Base-by-base conservation (phyloP, 2,797 vertebrate species). In the Cyprinella venusta region DNA sequence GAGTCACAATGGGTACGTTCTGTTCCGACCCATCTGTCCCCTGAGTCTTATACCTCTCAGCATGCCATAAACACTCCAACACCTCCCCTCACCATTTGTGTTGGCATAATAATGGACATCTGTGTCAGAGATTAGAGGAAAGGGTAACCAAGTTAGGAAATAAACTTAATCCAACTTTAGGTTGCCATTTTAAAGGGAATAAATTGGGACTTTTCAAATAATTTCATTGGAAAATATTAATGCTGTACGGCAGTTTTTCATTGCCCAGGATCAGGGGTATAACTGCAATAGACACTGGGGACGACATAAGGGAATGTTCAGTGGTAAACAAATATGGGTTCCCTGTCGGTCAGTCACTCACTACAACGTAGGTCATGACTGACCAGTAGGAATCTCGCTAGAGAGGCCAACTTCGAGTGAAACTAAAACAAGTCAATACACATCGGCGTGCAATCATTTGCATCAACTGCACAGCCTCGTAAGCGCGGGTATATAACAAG, bases 1-100 rank as follows among this genome's bases (percentile, higher is more conserved):
- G 70, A 87, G 78, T 87, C 85, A 85, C 75, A 83, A 80, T 69
- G 70, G 77, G 64, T 79, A 80, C 86, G 83, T 84, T 88, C 75
- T 88, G 85, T 87, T 68, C 79, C 8, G 7, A 76, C 42, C 83
- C 71, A 84, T 79, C 81, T 87, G 56, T 79, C 81, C 79, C 26
- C 45, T 74, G 26, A 70, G 67, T 54, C 50, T 74, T 65, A 80
- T 68, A 45, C 2, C 67, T 48, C 52, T 45, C 63, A 52, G 36
- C 12, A 2, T 80, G 77, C 69, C 74, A 18, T 26, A 24, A 36
- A 71, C 21, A 13, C 26, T 33, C 36, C 63, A 56, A 15, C 64
- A 70, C 48, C 33, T 59, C 48, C 36, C 40, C 3, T 59, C 61
- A 52, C 33, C 54, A 52, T 56, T 24, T 40, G 24, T 15, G 36